A percentile compares a stretch with the other conserved stretches of the same genome.
Evolutionary conservation across 2,797 vertebrate species (phyloP).

Genomic region (Mormyrops boulengeri): DNA sequence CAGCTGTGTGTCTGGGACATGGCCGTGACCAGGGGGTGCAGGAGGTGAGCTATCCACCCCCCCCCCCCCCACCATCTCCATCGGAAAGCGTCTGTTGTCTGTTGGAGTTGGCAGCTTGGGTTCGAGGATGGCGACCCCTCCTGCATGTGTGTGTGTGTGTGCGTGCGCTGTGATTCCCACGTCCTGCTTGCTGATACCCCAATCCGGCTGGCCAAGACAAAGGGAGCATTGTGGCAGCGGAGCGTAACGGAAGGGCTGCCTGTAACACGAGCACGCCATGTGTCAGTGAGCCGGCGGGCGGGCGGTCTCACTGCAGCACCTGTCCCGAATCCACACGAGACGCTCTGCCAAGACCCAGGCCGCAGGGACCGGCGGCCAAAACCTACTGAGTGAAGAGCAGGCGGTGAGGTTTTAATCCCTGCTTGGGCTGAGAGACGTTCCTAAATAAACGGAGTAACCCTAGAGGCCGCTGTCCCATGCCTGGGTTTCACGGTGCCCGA

Average conservation of each 20-base stretch:
- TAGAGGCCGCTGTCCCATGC: background rate
- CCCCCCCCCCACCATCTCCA: background rate
- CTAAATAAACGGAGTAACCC: conserved; percentile 22
- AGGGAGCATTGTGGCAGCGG: background rate
- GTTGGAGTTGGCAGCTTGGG: background rate
- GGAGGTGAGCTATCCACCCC: background rate
- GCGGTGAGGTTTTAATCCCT: conserved; percentile 10
- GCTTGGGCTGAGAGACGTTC: conserved; percentile 8
- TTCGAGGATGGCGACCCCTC: background rate
- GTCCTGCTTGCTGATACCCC: background rate
- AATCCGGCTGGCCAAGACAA: background rate
- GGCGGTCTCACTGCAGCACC: background rate
- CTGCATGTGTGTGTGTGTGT: background rate
- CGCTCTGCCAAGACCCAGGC: background rate
- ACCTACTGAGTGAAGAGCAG: background rate
- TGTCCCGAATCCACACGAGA: background rate
- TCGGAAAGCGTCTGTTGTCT: background rate
- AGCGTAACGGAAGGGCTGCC: background rate
- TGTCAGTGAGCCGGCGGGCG: conserved; percentile 8
- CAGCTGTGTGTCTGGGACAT: background rate
- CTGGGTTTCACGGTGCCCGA: background rate
- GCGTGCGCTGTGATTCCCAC: background rate
- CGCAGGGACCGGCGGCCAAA: conserved; percentile 7
- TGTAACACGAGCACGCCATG: background rate
- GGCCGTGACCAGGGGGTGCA: background rate